Evolutionary conservation across 2,888 invertebrate genomes (phyloP), one percentile per base, ranked within the genome.

Genomic region (Amphipyra berbera): DNA sequence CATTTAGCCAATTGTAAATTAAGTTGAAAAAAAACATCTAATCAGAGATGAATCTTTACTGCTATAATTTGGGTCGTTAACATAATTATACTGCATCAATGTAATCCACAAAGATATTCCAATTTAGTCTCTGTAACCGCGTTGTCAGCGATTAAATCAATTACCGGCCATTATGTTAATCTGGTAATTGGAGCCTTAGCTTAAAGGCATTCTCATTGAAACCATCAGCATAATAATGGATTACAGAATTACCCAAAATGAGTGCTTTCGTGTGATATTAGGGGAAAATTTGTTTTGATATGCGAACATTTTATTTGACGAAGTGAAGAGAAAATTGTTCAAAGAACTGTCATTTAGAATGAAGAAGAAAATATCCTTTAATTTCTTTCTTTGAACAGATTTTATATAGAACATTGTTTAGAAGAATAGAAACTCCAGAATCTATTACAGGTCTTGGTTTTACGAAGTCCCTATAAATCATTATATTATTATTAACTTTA

Each of bases 131-230:
- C 44, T 45, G 58, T 47, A 58, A 52, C 63, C 66, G 69, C 79
- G 27, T 74, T 72, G 75, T 65, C 66, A 61, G 63, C 60, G 60
- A 80, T 80, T 74, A 80, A 65, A 78, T 68, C 69, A 78, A 78
- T 78, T 80, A 80, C 66, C 49, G 46, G 40, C 58, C 75, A 78
- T 78, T 78, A 78, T 80, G 78, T 57, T 77, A 78, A 78, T 80
- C 65, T 53, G 49, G 55, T 72, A 75, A 75, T 74, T 73, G 65
- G 14, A 64, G 63, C 37, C 47, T 61, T 72, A 54, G 55, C 62
- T 72, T 68, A 54, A 57, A 73, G 58, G 68, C 52, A 49, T 59
- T 13, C 60, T 67, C 50, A 55, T 60, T 66, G 46, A 57, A 70
- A 41, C 46, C 45, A 70, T 79, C 66, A 66, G 72, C 69, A 77